A percentile compares a stretch with the other conserved stretches of the same genome.
phyloP scores from a whole-genome alignment of 2,797 vertebrate species.

The Esox masquinongy region DNA sequence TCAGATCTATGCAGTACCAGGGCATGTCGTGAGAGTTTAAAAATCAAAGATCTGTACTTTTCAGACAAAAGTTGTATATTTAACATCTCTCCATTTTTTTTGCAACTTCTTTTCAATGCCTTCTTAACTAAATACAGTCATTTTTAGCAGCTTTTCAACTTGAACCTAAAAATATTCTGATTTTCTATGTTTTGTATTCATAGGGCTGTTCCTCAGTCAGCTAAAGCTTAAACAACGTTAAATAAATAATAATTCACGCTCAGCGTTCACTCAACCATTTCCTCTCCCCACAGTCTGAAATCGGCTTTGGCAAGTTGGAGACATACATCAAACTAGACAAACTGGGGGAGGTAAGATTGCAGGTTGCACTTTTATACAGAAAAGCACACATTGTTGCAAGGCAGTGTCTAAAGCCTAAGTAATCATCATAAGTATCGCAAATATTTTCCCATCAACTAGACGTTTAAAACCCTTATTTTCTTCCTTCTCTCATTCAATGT shows the following conservation, averaged over 20 bases:
- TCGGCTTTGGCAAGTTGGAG: constrained; percentile 82
- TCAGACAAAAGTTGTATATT: no score
- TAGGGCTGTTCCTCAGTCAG: background rate
- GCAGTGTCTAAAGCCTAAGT: no score
- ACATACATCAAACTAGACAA: constrained; percentile 84
- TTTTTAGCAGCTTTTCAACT: no score
- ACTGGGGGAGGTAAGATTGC: constrained; percentile 76
- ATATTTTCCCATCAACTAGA: background rate
- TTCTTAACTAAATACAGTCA: no score
- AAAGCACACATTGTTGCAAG: background rate
- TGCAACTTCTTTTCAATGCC: no score
- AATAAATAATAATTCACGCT: background rate
- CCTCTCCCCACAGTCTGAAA: constrained; percentile 71
- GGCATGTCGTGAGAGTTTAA: background rate
- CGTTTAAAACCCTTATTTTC: background rate
- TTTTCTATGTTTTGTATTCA: no score
- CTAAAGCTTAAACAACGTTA: background rate
- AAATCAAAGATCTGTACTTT: background rate
- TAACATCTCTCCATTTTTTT: no score
- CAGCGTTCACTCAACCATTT: background rate
- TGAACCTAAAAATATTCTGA: no score
- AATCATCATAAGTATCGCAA: no score
- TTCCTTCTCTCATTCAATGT: background rate
- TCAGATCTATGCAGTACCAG: background rate
- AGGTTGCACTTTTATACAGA: background rate